These are phyloP conservation scores for Halichoerus grypus DNA, from an alignment of 2,113 vertebrate genomes.

Conservation along the genomic window DNA sequence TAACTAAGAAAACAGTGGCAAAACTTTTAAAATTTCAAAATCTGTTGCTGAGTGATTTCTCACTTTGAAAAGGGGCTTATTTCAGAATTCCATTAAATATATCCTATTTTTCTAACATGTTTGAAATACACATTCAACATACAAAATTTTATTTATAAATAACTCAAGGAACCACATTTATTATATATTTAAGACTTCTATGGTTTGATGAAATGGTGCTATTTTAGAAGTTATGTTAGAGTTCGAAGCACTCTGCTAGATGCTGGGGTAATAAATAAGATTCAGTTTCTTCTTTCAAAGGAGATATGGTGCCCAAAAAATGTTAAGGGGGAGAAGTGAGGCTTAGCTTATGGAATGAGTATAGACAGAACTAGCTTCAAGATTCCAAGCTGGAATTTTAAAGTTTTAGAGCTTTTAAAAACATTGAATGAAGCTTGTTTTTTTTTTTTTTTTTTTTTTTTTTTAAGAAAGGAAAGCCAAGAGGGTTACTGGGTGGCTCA, in stretches of 20 bases:
- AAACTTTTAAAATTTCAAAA: not conserved
- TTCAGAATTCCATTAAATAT: constrained; percentile 19
- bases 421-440: not conserved
- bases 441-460: not conserved
- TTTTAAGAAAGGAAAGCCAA: not conserved
- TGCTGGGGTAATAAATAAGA: constrained; percentile 40
- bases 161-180: not conserved
- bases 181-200: not conserved
- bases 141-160: constrained; percentile 47
- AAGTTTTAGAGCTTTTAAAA: constrained; percentile 11
- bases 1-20: not conserved
- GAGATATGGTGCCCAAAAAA: not conserved
- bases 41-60: not conserved
- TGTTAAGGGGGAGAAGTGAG: not conserved
- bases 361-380: not conserved
- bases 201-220: constrained; percentile 7
- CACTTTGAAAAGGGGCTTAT: not conserved
- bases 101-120: not conserved
- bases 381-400: not conserved
- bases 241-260: not conserved
- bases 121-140: not conserved
- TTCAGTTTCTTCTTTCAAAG: not conserved
- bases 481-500: not conserved
- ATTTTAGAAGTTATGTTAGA: constrained; percentile 11
- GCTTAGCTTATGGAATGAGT: not conserved